A percentile compares a stretch with the other conserved stretches of the same genome.
phyloP scores from a whole-genome alignment of 2,888 invertebrate genomes.

The Deladenus siricidicola region DNA sequence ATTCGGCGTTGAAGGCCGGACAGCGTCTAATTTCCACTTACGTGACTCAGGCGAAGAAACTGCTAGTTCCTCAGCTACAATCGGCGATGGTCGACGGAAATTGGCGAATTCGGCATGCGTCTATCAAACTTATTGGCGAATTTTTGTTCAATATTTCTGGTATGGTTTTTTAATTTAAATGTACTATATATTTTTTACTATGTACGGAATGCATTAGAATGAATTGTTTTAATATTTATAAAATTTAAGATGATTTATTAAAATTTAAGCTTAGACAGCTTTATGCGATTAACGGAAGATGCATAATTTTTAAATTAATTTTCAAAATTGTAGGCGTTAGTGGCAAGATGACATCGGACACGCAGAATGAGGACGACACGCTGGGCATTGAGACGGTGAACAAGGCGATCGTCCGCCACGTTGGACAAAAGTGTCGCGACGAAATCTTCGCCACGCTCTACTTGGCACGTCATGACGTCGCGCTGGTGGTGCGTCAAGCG shows the following conservation, averaged over 20 bases:
- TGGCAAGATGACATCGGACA: constrained; percentile 97
- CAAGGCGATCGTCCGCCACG: constrained; percentile 74
- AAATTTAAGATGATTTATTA: not conserved
- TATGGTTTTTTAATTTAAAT: constrained; percentile 26
- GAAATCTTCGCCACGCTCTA: constrained; percentile 86
- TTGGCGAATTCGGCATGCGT: constrained; percentile 87
- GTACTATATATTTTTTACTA: not conserved
- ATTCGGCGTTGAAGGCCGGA: constrained; percentile 90
- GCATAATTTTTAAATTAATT: constrained; percentile 65
- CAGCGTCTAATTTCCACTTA: constrained; percentile 92
- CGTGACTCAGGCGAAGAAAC: constrained; percentile 63
- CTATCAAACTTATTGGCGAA: constrained; percentile 89
- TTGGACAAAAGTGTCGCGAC: constrained; percentile 78
- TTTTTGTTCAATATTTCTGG: constrained; percentile 89
- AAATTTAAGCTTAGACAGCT: not conserved
- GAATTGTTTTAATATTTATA: no score
- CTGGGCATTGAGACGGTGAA: constrained; percentile 95
- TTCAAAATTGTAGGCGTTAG: constrained; percentile 71
- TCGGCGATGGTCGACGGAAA: constrained; percentile 91
- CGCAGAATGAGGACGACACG: constrained; percentile 94
- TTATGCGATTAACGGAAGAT: no score
- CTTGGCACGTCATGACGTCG: constrained; percentile 67
- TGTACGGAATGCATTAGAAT: no score
- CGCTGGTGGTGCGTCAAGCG: constrained; percentile 89
- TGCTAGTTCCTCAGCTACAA: constrained; percentile 77